Evolutionary conservation across 1,140 invertebrate species (phyloP), one percentile per base, ranked within the genome.

Genomic region (Bombus superbus): DNA sequence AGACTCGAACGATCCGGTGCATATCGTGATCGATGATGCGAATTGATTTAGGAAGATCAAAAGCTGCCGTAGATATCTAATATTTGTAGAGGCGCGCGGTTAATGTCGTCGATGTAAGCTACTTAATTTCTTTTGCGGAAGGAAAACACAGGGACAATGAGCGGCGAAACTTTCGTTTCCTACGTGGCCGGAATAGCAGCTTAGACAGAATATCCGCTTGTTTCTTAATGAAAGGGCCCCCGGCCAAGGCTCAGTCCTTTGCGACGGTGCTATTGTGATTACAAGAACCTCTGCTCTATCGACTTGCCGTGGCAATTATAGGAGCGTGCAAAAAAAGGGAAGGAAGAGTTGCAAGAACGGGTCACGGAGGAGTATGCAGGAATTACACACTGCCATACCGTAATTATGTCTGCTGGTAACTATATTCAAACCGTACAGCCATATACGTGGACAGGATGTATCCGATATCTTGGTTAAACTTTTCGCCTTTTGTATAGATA

Each of bases 191-290:
- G 73, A 78, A 89, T 68, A 68, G 73, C 78, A 72, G 86, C 78
- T 83, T 79, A 79, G 83, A 90, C 84, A 83, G 79, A 68, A 83
- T 62, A 89, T 81, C 79, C 90, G 84, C 79, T 88, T 88, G 86
- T 86, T 83, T 83, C 82, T 90, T 90, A 91, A 91, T 91, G 89
- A 90, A 91, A 91, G 85, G 83, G 81, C 88, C 86, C 85, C 76
- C 73, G 35, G 42, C 78, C 64, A 53, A 42, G 86, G 35, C 66
- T 79, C 81, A 6, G 47, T 81, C 78, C 66, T 87, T 85, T 66
- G 89, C 89, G 68, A 89, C 85, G 83, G 76, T 81, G 47, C 87
- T 79, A 90, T 87, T 87, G 85, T 87, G 81, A 90, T 90, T 89
- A 87, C 80, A 75, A 80, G 85, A 80, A 89, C 81, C 73, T 87